phyloP scores from a whole-genome alignment of 2,113 vertebrate species.

The Phyllostomus discolor region DNA sequence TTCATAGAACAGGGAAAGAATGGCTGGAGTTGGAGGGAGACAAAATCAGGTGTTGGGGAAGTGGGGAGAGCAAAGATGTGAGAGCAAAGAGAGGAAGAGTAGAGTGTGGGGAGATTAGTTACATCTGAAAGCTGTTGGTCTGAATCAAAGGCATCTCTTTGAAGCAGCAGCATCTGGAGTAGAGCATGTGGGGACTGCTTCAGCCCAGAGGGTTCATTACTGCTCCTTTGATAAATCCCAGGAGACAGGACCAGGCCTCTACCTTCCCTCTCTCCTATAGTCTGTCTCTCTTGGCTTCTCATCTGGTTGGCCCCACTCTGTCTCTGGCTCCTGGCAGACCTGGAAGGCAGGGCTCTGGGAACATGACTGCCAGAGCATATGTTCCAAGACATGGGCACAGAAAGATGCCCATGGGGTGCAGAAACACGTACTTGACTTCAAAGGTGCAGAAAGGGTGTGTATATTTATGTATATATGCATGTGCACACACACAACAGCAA shows the following conservation, averaged over 20 bases:
- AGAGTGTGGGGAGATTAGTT: conserved; percentile 75
- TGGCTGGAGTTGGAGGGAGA: neutral
- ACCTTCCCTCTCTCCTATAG: neutral
- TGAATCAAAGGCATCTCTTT: conserved; percentile 80
- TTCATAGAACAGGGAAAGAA: conserved; percentile 35
- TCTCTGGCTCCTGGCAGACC: neutral
- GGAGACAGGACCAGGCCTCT: conserved; percentile 69
- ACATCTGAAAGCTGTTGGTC: conserved; percentile 83
- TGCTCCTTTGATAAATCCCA: conserved; percentile 71
- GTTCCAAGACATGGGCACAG: neutral
- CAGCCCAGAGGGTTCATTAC: conserved; percentile 77
- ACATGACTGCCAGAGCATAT: neutral
- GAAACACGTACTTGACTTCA: neutral
- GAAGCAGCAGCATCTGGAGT: conserved; percentile 74
- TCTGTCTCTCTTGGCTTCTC: neutral
- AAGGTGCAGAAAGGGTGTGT: neutral
- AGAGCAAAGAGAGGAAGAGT: conserved; percentile 31
- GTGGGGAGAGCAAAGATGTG: conserved; percentile 28
- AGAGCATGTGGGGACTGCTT: conserved; percentile 61
- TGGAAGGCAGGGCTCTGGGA: neutral
- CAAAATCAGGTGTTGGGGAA: neutral
- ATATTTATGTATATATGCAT: too few species aligned
- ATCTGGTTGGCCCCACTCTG: neutral
- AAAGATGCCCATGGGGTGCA: neutral
- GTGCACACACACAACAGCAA: neutral